Conservation (phyloP, 2,797 vertebrate species). For the Channa striata region DNA sequence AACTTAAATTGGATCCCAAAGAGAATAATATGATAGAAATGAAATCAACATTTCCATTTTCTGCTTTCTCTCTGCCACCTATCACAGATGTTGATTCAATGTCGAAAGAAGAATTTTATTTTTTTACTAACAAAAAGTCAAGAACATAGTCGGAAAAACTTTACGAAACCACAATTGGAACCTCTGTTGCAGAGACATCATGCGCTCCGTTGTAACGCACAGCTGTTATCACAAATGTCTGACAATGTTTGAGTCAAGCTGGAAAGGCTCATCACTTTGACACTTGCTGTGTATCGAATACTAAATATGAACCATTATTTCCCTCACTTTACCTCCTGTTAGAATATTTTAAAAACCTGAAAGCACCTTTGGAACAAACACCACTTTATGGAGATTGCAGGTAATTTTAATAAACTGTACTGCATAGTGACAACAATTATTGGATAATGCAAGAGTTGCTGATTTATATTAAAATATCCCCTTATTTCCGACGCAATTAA, state of each 20-base stretch:
- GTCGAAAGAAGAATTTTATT: constrained; percentile 39
- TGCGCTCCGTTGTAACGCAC: constrained; percentile 35
- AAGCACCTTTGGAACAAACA: constrained; percentile 8
- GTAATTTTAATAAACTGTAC: constrained; percentile 44
- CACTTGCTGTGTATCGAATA: constrained; percentile 7
- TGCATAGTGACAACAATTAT: constrained; percentile 37
- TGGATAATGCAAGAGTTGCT: constrained; percentile 32
- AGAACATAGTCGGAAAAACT: constrained; percentile 46
- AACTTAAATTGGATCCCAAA: constrained; percentile 78
- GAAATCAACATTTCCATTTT: constrained; percentile 62
- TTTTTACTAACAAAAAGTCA: constrained; percentile 12
- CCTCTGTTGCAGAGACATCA: constrained; percentile 1
- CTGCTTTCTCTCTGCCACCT: constrained; percentile 40
- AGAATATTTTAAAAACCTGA: constrained; percentile 11
- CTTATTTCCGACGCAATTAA: constrained; percentile 72
- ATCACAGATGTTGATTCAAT: constrained; percentile 57
- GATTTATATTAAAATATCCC: constrained; percentile 41
- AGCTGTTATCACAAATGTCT: constrained; percentile 48
- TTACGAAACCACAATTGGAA: constrained; percentile 39
- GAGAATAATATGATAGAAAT: constrained; percentile 65
- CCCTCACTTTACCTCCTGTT: constrained; percentile 4
- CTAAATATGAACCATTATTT: constrained; percentile 30
- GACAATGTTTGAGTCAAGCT: constrained; percentile 23
- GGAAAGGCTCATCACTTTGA: constrained; percentile 33
- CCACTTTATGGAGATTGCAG: constrained; percentile 34